phyloP scores from a whole-genome alignment of 2,888 invertebrate species.

The Theretra japonica region DNA sequence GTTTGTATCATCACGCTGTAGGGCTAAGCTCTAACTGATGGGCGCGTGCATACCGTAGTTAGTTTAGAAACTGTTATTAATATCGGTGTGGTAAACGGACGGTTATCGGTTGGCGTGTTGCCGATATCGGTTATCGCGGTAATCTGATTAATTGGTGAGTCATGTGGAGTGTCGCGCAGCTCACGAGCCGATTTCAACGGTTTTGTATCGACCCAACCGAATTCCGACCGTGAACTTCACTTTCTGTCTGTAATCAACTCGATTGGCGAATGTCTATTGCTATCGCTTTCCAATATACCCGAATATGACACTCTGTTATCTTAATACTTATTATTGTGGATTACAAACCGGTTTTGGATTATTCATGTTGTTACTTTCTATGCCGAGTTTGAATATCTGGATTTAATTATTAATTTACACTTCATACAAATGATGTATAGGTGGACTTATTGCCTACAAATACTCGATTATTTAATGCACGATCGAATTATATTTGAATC shows the following conservation, averaged over 20 bases:
- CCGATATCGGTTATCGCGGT: constrained; percentile 68
- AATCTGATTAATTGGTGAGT: constrained; percentile 78
- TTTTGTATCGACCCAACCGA: constrained; percentile 52
- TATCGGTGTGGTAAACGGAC: constrained; percentile 42
- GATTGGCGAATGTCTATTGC: constrained; percentile 13
- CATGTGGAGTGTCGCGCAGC: constrained; percentile 52
- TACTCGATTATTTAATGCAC: too few species aligned
- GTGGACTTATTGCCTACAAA: too few species aligned
- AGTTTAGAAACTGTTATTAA: constrained; percentile 26
- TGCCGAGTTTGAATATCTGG: too few species aligned
- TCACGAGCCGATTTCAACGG: constrained; percentile 46
- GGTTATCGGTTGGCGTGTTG: constrained; percentile 50
- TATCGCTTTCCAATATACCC: constrained; percentile 23
- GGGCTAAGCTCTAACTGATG: not conserved
- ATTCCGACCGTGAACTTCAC: constrained; percentile 58
- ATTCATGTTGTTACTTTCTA: not conserved
- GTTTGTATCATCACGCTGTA: not conserved
- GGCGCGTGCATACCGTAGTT: not conserved
- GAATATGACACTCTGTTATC: constrained; percentile 14
- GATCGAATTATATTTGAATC: not conserved
- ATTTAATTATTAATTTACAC: too few species aligned
- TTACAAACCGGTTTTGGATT: not conserved
- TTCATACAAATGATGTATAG: too few species aligned
- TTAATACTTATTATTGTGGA: constrained; percentile 10
- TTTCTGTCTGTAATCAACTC: constrained; percentile 33